A percentile compares a stretch with the other conserved stretches of the same genome.
Conservation (phyloP, 92 coral and sea anemone species). For the Diadumene lineata region DNA sequence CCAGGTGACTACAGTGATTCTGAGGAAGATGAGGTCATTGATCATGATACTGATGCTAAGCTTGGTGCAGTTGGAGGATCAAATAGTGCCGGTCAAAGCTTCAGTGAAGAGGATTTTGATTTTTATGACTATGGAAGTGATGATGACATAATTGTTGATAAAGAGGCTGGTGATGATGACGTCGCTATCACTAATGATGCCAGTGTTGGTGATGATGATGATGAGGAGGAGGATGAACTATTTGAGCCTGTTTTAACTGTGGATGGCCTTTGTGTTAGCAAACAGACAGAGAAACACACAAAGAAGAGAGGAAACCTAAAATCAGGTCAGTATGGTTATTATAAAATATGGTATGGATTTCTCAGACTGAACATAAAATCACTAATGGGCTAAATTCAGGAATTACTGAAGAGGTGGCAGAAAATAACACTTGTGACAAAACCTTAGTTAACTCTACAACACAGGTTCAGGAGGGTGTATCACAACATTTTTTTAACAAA, state of each 20-base stretch:
- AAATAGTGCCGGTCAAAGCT: conserved; percentile 1
- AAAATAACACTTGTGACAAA: no score
- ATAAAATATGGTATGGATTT: no score
- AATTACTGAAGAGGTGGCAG: no score
- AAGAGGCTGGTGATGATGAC: background rate
- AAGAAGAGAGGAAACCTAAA: conserved; percentile 33
- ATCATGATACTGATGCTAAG: conserved; percentile 79
- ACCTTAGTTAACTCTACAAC: no score
- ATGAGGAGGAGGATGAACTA: conserved; percentile 42
- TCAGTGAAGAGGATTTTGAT: conserved; percentile 40
- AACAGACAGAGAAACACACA: conserved; percentile 33
- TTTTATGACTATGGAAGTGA: conserved; percentile 37
- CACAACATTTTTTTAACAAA: no score
- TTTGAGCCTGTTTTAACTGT: conserved; percentile 61
- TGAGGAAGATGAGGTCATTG: conserved; percentile 80
- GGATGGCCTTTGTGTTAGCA: conserved; percentile 83
- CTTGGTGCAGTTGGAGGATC: conserved; percentile 82
- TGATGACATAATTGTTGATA: background rate
- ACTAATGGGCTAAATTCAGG: no score
- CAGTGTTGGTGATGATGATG: no score
- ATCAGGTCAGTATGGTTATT: conserved; percentile 12
- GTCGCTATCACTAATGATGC: no score
- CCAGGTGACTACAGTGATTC: conserved; percentile 79
- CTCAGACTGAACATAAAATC: no score
- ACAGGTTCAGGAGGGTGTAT: no score